Evolutionary conservation across 2,797 vertebrate species (phyloP).

Genomic region (Thamnophis elegans): DNA sequence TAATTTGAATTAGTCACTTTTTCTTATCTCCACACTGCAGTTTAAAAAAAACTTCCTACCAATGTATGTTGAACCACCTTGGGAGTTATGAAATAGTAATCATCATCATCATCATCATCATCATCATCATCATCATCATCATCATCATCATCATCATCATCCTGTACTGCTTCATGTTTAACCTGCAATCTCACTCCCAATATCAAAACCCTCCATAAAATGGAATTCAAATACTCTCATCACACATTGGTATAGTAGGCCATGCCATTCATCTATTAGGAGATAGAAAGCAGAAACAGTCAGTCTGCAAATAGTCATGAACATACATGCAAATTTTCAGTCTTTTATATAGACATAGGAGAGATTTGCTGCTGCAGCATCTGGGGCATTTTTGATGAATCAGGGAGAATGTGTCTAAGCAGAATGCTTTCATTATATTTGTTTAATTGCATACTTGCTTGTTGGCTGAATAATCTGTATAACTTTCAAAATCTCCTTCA

Average conservation of each 20-base stretch:
- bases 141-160: not conserved
- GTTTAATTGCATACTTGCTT: constrained; percentile 7
- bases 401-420: not conserved
- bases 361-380: not conserved
- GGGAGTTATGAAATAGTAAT: not conserved
- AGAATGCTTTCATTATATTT: constrained; percentile 8
- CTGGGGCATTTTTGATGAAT: not conserved
- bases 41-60: not conserved
- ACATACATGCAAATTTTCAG: not conserved
- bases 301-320: not conserved
- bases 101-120: no score
- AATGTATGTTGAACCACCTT: not conserved
- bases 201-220: not conserved
- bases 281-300: not conserved
- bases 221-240: not conserved
- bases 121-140: not conserved
- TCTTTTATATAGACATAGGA: not conserved
- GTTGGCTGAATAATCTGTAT: constrained; percentile 20
- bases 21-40: not conserved
- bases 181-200: not conserved
- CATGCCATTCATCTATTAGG: not conserved
- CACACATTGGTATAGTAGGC: not conserved
- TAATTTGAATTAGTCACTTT: not conserved
- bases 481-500: not conserved
- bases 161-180: not conserved